Evolutionary conservation across 1,140 invertebrate genomes (phyloP), one percentile per base, ranked within the genome.

Genomic region (Camponotus floridanus): DNA sequence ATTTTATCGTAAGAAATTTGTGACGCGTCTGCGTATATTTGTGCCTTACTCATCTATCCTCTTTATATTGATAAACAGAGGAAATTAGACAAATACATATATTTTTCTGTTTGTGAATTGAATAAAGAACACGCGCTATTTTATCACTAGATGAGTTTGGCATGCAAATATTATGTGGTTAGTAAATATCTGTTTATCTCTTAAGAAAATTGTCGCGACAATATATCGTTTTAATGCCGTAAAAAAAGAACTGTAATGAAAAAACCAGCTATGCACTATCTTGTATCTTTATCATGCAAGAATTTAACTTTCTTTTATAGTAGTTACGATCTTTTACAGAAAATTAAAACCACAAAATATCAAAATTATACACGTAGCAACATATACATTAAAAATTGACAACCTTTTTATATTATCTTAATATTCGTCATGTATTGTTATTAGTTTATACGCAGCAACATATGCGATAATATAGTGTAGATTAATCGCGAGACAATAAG

Each of bases 11-110:
- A n/a, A 67, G 36, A 36, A 67, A 39, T 39, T 15, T n/a, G 3
- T 55, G 8, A 39, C 9, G 55, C 76, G 42, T 78, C 70, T 88
- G 73, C 90, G 79, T 86, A 87, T 83, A 86, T 90, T 91, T 84
- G 93, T 94, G 94, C 92, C 94, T 94, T 94, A 91, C 89, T 93
- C 91, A 92, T 92, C 87, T 91, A 90, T 89, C 48, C 48, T 45
- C n/a, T 65, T 70, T 80, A 61, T n/a, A 59, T 79, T 45, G 64
- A 61, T 33, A 70, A 68, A 59, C 45, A 80, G 26, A 26, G 31
- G 31, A 55, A 42, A 80, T 57, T 80, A n/a, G 6, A 45, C 5
- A 51, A 1, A 21, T 55, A 45, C 13, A 45, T 13, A 39, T 21
- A 21, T 39, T 55, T 68, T 51, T 13, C 9, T n/a, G 7, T 68